Base-by-base conservation (phyloP, 2,888 invertebrate species). In the Drosophila kambysellisi region DNA sequence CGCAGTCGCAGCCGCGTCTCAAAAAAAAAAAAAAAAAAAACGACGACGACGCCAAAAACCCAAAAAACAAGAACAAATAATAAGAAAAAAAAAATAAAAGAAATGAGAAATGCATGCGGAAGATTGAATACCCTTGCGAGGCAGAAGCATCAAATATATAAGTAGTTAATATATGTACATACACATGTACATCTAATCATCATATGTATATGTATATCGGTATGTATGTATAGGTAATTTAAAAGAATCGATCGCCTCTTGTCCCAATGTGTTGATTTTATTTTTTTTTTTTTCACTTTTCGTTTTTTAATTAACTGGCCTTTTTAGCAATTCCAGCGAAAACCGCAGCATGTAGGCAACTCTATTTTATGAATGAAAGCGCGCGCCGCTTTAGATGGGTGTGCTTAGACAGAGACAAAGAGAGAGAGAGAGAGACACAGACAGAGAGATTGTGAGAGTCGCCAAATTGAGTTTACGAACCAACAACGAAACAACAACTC, bases 341-440 rank as follows among this genome's bases (percentile, higher is more conserved):
- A 67, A 67, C 48, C 68, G 25, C 54, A 68, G 17, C 48, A 15
- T 56, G 68, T 50, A 48, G 53, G 58, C 69, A 69, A 69, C 69
- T 69, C 70, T 69, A 52, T 41, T 70, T 69, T 69, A 70, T 70
- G 70, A 70, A 70, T 70, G 70, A 70, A 70, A 70, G 43, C 46
- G 69, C 20, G 20, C 48, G 41, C 17, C 29, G 37, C 39, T 41
- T 35, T 20, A 11, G 46, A 53, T 69, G 15, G 46, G 46, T 15
- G 15, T 58, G 33, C 41, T 29, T 39, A 54, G 39, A 56, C 52
- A 66, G 48, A 43, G 67, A 8, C 43, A 15, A 29, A 20, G 65
- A 4, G 9, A 48, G 30, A 20, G 48, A 50, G 48, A 20, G 8
- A 29, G 9, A 29, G 15, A 33, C 17, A 29, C 29, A 17, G 4